A percentile compares a stretch with the other conserved stretches of the same genome.
Evolutionary conservation across 2,888 invertebrate genomes (phyloP).

Genomic region (Carabus problematicus): DNA sequence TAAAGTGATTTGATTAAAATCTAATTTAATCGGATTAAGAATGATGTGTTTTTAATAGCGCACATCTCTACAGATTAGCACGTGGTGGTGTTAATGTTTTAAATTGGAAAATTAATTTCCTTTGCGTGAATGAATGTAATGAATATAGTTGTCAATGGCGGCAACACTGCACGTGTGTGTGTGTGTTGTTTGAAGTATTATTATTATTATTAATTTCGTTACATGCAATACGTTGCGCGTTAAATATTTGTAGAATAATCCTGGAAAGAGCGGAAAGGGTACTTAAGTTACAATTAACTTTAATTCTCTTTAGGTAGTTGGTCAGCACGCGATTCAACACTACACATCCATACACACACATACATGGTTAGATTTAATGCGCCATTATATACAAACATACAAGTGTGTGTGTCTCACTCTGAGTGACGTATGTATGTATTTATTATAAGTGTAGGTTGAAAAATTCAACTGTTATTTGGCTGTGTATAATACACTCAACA

Average conservation of each 20-base stretch:
- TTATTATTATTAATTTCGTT: no score
- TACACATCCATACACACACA: constrained; percentile 8
- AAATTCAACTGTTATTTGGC: no score
- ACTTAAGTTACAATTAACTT: constrained; percentile 34
- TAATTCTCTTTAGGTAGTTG: constrained; percentile 27
- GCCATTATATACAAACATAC: no score
- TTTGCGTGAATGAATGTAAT: no score
- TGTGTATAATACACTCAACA: no score
- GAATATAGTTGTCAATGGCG: no score
- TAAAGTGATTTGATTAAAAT: neutral
- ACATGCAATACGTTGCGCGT: neutral
- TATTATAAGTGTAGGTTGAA: no score
- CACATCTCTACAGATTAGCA: neutral
- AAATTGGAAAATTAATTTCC: neutral
- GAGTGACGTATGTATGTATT: no score
- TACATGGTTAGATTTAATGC: neutral
- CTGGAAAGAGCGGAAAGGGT: constrained; percentile 30
- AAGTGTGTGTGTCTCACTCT: no score
- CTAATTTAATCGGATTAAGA: constrained; percentile 21
- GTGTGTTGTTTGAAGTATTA: no score
- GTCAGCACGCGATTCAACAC: constrained; percentile 24
- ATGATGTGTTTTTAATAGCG: constrained; percentile 26
- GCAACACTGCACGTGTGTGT: no score
- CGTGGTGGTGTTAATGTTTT: neutral
- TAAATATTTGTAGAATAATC: constrained; percentile 37